Evolutionary conservation across 2,113 vertebrate species (phyloP).

Genomic region (Crotalus horridus): DNA sequence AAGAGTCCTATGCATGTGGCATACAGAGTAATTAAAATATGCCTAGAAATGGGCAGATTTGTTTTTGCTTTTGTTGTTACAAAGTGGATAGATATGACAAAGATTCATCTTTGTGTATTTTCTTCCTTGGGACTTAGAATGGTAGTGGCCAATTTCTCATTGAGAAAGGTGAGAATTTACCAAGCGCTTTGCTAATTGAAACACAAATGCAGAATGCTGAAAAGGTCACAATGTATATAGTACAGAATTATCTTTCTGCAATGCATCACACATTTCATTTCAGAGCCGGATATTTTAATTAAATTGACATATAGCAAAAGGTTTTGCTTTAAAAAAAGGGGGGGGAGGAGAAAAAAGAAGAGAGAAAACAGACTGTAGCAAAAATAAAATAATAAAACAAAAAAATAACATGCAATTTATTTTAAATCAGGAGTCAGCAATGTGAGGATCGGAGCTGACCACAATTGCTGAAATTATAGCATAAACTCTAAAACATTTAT

Average conservation of each 20-base stretch:
- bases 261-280: conserved; percentile 49
- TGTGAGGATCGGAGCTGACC: neutral
- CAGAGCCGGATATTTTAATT: conserved; percentile 52
- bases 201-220: conserved; percentile 46
- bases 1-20: neutral
- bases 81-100: neutral
- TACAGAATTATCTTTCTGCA: conserved; percentile 38
- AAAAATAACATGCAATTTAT: neutral
- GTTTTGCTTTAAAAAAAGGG: neutral
- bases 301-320: conserved; percentile 36
- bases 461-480: neutral
- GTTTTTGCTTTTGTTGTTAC: neutral
- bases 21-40: neutral
- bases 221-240: conserved; percentile 58
- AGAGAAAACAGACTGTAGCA: neutral
- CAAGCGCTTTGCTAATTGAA: conserved; percentile 44
- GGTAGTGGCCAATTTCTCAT: neutral
- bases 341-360: neutral
- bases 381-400: neutral
- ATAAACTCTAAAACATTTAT: neutral
- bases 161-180: conserved; percentile 23
- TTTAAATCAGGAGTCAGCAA: neutral
- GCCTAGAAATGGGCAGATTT: neutral
- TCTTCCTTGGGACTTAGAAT: neutral
- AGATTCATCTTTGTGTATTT: neutral